Percentiles rank a stretch among this genome's conserved stretches.
These are phyloP conservation scores for Aplysia californica DNA, from an alignment of 1,140 invertebrate genomes.

Conservation along the genomic window DNA sequence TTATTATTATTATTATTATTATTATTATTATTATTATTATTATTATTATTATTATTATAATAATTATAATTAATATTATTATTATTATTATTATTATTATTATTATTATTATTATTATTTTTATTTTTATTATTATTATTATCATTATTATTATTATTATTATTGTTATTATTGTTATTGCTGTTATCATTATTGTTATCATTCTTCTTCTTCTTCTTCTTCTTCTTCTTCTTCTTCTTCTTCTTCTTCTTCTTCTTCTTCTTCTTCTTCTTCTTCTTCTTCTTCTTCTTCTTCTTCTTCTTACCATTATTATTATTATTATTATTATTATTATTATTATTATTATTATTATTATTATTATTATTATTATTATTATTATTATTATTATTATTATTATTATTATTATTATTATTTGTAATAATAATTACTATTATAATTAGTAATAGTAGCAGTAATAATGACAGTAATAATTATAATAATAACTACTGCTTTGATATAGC, in stretches of 20 bases:
- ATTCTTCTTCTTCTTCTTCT: background rate
- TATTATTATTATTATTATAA: no score
- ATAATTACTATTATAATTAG: no score
- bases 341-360: background rate
- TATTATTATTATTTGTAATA: background rate
- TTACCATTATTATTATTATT: background rate
- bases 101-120: no score
- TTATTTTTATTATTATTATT: background rate
- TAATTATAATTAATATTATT: no score
- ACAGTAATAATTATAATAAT: no score
- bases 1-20: background rate
- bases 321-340: background rate
- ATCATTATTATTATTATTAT: background rate
- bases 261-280: slow-evolving; percentile 1
- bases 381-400: background rate
- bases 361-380: background rate
- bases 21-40: no score
- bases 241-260: background rate
- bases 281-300: background rate
- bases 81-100: no score
- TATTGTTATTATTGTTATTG: background rate
- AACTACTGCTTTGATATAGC: no score
- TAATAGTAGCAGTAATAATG: no score
- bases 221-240: background rate
- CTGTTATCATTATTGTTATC: background rate